Base-by-base conservation (phyloP, 2,888 invertebrate species). In the Nomada fucata region DNA sequence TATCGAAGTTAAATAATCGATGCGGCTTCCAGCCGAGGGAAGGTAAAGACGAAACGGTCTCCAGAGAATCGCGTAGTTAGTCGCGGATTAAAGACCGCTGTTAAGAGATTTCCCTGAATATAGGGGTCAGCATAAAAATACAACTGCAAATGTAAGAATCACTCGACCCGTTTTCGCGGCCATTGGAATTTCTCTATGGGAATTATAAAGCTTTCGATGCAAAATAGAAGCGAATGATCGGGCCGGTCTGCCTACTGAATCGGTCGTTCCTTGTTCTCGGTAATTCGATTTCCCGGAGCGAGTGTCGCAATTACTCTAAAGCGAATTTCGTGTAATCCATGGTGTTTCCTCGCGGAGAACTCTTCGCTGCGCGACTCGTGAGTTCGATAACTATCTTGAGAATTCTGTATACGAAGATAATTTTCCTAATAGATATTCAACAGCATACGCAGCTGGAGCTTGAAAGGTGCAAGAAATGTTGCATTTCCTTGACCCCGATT, bases 1-100 rank as follows among this genome's bases (percentile, higher is more conserved):
- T 52, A 61, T 80, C 77, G 52, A 77, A 80, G 67, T 72, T 57
- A 68, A 78, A 80, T 61, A 71, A 77, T 77, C 78, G 79, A 63
- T 72, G 63, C 36, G 47, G 15, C 42, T 50, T 13, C 1, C 42
- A 7, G 59, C 29, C 44, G 36, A 42, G 50, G 13, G 23, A 57
- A 69, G 47, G 44, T 2, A 20, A 29, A 60, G 75, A 75, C 71
- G 71, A 80, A 67, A 67, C 63, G 53, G 64, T 44, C 69, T 64
- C 57, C 36, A 23, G 57, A 3, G 65, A 26, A 71, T 53, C 47
- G 73, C 23, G 47, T 69, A 59, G 59, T 75, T 71, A 42, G 65
- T 53, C 59, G 26, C 36, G 64, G 59, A 80, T 76, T 80, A 82
- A 82, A 82, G 70, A 68, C 59, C 64, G 42, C 20, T 13, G 50